These are phyloP conservation scores for Pseudomyrmex dendroicus DNA, from an alignment of 1,140 invertebrate species.

Conservation along the genomic window DNA sequence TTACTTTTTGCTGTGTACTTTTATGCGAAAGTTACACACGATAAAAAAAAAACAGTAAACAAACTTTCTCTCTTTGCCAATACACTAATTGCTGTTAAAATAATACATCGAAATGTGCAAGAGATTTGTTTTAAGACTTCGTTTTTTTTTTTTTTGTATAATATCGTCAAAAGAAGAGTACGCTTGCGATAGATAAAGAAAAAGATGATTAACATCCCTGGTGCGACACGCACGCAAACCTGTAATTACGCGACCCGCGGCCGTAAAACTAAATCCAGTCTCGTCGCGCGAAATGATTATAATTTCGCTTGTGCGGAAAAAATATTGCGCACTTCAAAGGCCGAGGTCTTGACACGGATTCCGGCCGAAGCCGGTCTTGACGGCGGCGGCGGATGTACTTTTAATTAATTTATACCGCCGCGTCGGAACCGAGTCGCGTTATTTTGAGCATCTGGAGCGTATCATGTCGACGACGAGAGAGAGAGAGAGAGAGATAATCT, in stretches of 20 bases:
- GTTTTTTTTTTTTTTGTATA: not conserved
- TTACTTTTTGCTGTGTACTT: not conserved
- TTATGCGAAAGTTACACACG: not conserved
- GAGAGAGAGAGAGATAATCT: not conserved
- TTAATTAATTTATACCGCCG: constrained; percentile 32
- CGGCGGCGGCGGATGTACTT: not conserved
- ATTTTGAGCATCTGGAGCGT: not conserved
- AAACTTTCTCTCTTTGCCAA: not conserved
- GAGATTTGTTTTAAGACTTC: not conserved
- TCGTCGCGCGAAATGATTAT: constrained; percentile 22
- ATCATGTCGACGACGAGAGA: not conserved
- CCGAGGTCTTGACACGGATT: constrained; percentile 24
- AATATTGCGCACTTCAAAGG: not conserved
- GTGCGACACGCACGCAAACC: not conserved
- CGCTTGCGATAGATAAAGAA: not conserved
- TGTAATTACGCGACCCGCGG: constrained; percentile 4
- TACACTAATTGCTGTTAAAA: not conserved
- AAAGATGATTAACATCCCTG: not conserved
- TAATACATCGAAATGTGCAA: not conserved
- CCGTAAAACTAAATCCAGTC: not conserved
- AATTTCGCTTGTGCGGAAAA: not conserved
- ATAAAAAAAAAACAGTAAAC: not conserved
- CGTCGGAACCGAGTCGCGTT: not conserved
- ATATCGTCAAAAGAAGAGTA: not conserved
- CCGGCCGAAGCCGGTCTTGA: not conserved